phyloP scores from a whole-genome alignment of 1,140 invertebrate species.

The Brachionus angularis region DNA sequence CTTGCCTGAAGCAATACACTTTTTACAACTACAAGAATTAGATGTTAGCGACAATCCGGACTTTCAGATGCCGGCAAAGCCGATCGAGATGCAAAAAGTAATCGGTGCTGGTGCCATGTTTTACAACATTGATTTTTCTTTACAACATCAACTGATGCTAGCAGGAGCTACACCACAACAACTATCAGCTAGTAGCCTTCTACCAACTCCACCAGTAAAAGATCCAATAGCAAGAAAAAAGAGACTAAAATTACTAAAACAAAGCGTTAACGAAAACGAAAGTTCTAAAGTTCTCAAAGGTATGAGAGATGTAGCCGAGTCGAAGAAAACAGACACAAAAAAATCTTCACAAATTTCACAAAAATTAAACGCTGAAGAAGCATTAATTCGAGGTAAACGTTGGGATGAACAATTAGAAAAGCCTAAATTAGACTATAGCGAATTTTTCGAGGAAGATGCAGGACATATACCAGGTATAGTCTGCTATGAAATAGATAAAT shows the following conservation, averaged over 20 bases:
- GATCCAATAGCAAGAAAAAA: slow-evolving; percentile 46
- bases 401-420: slow-evolving; percentile 79
- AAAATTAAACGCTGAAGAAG: slow-evolving; percentile 42
- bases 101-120: slow-evolving; percentile 73
- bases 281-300: slow-evolving; percentile 59
- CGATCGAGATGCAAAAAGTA: slow-evolving; percentile 64
- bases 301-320: slow-evolving; percentile 94
- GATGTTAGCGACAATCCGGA: slow-evolving; percentile 91
- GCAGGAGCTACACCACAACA: slow-evolving; percentile 71
- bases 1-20: slow-evolving; percentile 91
- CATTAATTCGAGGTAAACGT: slow-evolving; percentile 28
- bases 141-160: slow-evolving; percentile 82
- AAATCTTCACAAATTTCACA: slow-evolving; percentile 46
- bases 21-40: slow-evolving; percentile 75
- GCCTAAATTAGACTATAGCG: slow-evolving; percentile 93
- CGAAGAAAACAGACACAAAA: slow-evolving; percentile 63
- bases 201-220: neutral
- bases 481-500: slow-evolving; percentile 98
- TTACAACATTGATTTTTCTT: slow-evolving; percentile 98
- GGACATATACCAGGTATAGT: slow-evolving; percentile 71
- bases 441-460: slow-evolving; percentile 93
- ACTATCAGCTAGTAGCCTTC: slow-evolving; percentile 63
- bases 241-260: slow-evolving; percentile 30
- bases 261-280: slow-evolving; percentile 18
- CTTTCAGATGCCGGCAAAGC: slow-evolving; percentile 91